Base-by-base conservation (phyloP, 2,797 vertebrate species). In the Gymnoscopelus microlampas region DNA sequence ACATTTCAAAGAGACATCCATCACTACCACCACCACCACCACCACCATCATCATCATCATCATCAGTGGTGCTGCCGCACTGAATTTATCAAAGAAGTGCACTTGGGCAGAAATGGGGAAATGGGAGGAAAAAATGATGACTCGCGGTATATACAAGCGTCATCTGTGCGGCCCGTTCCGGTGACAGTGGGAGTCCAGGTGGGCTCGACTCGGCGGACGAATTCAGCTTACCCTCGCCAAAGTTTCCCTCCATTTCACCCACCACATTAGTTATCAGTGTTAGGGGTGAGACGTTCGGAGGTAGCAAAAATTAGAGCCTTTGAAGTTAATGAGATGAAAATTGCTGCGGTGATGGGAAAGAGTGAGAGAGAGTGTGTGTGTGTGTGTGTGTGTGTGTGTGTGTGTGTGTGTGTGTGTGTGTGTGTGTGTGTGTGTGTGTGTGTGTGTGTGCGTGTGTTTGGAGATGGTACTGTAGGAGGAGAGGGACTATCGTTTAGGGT, bases 241-340 rank as follows among this genome's bases (percentile, higher is more conserved):
- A 72, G 59, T 73, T 72, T 69, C 64, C 32, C 68, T 72, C 66
- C 47, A 75, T 78, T 74, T 78, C 53, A 69, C 56, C 53, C 53
- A n/a, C 49, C 24, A 50, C 70, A 76, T 81, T 78, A 81, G 50
- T 68, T 73, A 72, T 75, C 77, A 48, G 76, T 74, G 78, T 79
- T 80, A 78, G 62, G 63, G 39, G 49, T 60, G 59, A 71, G 73
- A 78, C 70, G 63, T 65, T 44, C 8, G 39, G 9, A 82, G 76
- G 76, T 68, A 68, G 56, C 39, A 53, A 65, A 72, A 78, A 78
- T 76, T 63, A 68, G 70, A 68, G 69, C 65, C 79, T 73, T 83
- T 61, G 78, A 73, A 67, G 72, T 81, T 90, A 91, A 91, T 86
- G 78, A 86, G 84, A 79, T 87, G 87, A 89, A 90, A 85, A 89